Evolutionary conservation across 2,113 vertebrate species (phyloP).

Genomic region (Caranx melampygus): DNA sequence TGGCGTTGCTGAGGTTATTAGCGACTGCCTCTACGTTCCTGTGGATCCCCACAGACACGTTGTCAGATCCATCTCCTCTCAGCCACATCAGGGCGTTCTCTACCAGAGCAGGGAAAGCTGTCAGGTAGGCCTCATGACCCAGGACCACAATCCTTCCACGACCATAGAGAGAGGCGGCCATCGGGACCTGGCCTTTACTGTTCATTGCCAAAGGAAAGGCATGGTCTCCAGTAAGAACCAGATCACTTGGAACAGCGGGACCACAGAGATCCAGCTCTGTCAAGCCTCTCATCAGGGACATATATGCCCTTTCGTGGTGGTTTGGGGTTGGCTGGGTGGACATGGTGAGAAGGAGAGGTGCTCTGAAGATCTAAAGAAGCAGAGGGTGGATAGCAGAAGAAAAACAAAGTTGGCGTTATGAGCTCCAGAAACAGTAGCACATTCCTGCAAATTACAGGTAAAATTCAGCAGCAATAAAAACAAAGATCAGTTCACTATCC

Average conservation of each 20-base stretch:
- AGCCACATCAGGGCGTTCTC: slow-evolving; percentile 89
- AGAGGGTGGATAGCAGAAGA: neutral
- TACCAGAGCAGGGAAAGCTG: slow-evolving; percentile 81
- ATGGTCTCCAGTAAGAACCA: slow-evolving; percentile 80
- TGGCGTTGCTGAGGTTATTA: slow-evolving; percentile 76
- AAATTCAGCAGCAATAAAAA: too few relatives aligned
- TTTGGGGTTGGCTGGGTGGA: neutral
- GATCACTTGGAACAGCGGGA: slow-evolving; percentile 61
- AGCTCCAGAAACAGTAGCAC: too few relatives aligned
- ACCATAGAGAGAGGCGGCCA: slow-evolving; percentile 85
- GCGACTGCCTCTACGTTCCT: slow-evolving; percentile 70
- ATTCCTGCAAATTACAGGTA: too few relatives aligned
- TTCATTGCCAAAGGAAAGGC: slow-evolving; percentile 84
- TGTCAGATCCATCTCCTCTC: slow-evolving; percentile 70
- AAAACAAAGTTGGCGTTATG: too few relatives aligned
- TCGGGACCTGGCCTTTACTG: slow-evolving; percentile 77
- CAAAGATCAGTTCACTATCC: too few relatives aligned
- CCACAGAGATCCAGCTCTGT: slow-evolving; percentile 72
- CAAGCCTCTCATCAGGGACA: slow-evolving; percentile 72
- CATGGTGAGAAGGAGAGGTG: slow-evolving; percentile 33
- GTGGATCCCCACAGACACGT: slow-evolving; percentile 82
- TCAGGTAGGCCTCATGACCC: slow-evolving; percentile 87
- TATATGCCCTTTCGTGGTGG: slow-evolving; percentile 65
- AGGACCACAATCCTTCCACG: slow-evolving; percentile 87
- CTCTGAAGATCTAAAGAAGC: neutral